Evolutionary conservation across 2,797 vertebrate genomes (phyloP).

Genomic region (Gymnoscopelus microlampas): DNA sequence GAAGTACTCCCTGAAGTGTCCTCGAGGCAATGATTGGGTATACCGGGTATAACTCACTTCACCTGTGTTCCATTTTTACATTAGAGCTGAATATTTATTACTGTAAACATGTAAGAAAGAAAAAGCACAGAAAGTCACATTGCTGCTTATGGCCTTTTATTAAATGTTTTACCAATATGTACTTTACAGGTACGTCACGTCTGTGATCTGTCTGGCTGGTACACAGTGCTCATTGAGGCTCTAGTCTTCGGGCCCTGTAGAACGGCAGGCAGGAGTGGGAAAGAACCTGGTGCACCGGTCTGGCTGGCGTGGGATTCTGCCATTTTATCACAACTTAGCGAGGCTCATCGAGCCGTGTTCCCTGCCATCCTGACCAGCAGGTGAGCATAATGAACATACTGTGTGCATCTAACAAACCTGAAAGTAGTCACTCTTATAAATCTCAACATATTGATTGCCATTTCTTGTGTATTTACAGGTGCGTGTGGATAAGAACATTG

Average conservation of each 20-base stretch:
- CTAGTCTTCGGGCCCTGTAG: constrained; percentile 14
- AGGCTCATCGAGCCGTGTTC: constrained; percentile 32
- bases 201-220: constrained; percentile 17
- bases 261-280: constrained; percentile 2
- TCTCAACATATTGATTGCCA: not conserved
- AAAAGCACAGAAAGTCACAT: not conserved
- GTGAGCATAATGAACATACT: constrained; percentile 15
- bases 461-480: constrained; percentile 10
- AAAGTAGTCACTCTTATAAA: not conserved
- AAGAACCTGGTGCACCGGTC: not conserved
- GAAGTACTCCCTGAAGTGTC: constrained; percentile 38
- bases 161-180: not conserved
- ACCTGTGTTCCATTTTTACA: constrained; percentile 12
- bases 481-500: constrained; percentile 25
- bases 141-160: constrained; percentile 3
- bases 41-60: constrained; percentile 28
- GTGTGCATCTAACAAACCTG: not conserved
- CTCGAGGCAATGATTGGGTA: constrained; percentile 25
- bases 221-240: constrained; percentile 20
- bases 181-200: constrained; percentile 21
- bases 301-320: constrained; percentile 15
- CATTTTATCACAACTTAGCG: not conserved
- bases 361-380: constrained; percentile 31
- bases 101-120: too few species aligned
- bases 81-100: not conserved